These are phyloP conservation scores for Aphaenogaster floridana DNA, from an alignment of 1,140 invertebrate species.

Conservation along the genomic window DNA sequence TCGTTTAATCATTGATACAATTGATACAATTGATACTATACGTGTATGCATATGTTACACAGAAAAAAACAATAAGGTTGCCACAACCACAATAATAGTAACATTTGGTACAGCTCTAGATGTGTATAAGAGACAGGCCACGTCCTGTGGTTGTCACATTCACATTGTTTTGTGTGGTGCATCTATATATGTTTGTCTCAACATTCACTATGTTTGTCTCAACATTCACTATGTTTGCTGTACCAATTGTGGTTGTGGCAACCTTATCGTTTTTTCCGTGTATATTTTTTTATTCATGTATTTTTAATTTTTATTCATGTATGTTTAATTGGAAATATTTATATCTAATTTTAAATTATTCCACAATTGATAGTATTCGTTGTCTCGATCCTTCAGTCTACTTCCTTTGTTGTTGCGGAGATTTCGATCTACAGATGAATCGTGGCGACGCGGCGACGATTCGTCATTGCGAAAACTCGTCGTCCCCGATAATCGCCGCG, in stretches of 20 bases:
- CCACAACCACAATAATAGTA: too few species aligned
- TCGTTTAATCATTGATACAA: not conserved
- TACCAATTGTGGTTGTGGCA: too few species aligned
- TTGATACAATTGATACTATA: not conserved
- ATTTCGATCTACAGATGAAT: conserved; percentile 11
- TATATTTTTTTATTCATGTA: not conserved
- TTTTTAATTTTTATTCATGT: not conserved
- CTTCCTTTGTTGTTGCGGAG: not conserved
- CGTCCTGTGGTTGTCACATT: too few species aligned
- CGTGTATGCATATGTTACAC: too few species aligned
- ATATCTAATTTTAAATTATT: not conserved
- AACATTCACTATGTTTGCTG: too few species aligned
- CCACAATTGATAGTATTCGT: not conserved
- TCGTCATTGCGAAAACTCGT: conserved; percentile 33
- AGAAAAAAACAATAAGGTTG: too few species aligned
- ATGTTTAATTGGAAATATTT: not conserved
- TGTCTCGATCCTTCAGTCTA: not conserved
- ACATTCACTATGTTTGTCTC: too few species aligned
- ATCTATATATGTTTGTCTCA: too few species aligned
- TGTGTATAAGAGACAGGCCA: too few species aligned
- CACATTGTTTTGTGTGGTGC: too few species aligned
- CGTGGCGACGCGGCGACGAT: not conserved
- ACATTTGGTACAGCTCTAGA: too few species aligned
- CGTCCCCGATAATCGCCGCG: conserved; percentile 24
- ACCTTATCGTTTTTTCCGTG: too few species aligned